These are phyloP conservation scores for Choristoneura rosaceana DNA, from an alignment of 2,888 invertebrate genomes.

Conservation along the genomic window DNA sequence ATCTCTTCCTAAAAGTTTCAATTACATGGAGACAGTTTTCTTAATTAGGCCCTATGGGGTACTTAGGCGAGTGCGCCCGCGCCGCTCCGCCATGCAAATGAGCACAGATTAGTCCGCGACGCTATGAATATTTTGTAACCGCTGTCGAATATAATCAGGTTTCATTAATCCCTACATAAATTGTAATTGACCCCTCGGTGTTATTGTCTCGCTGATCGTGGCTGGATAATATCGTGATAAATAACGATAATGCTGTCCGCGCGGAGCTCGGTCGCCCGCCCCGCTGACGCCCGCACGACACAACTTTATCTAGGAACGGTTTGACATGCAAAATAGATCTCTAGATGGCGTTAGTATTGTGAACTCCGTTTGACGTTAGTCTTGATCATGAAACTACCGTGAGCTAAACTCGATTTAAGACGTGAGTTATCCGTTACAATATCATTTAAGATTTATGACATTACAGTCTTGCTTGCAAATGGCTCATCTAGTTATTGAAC, in stretches of 20 bases:
- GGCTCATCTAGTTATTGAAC: too few species aligned
- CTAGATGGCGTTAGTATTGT: too few species aligned
- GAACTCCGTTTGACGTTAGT: too few species aligned
- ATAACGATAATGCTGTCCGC: constrained; percentile 21
- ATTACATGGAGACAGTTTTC: constrained; percentile 52
- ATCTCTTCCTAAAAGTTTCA: constrained; percentile 55
- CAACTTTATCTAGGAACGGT: constrained; percentile 5
- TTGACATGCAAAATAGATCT: not conserved
- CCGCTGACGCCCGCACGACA: not conserved
- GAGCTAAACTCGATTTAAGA: too few species aligned
- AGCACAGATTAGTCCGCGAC: constrained; percentile 35
- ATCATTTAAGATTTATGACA: too few species aligned
- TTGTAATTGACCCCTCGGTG: constrained; percentile 35
- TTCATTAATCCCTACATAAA: constrained; percentile 37
- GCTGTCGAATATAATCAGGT: constrained; percentile 36
- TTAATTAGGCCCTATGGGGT: constrained; percentile 47
- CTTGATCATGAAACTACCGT: too few species aligned
- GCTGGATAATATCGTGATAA: constrained; percentile 17
- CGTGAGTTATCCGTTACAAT: too few species aligned
- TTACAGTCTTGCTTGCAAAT: too few species aligned
- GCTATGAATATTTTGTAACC: constrained; percentile 35
- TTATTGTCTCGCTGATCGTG: constrained; percentile 37
- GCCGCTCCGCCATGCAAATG: constrained; percentile 36
- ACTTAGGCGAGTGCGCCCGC: constrained; percentile 32
- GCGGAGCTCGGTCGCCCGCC: constrained; percentile 11